Conservation (phyloP, 2,797 vertebrate species). For the Anguilla obscura region DNA sequence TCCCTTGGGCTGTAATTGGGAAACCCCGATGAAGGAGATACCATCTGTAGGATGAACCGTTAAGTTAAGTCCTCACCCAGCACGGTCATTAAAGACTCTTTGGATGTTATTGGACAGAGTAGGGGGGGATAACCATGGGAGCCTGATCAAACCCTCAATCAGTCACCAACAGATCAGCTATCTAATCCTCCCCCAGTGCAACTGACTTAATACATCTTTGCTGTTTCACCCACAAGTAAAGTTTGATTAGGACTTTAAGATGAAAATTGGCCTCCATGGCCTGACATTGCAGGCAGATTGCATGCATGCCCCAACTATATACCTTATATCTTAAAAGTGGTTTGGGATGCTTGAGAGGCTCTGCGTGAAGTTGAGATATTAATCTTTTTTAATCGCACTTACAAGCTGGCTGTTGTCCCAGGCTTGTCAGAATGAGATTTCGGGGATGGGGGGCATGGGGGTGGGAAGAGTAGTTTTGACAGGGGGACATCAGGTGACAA, state of each 20-base stretch:
- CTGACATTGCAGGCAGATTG: too few species aligned
- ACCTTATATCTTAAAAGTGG: background rate
- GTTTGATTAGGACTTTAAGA: background rate
- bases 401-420: background rate
- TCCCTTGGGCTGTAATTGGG: background rate
- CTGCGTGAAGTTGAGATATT: background rate
- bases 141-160: slow-evolving; percentile 8
- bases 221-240: background rate
- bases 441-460: background rate
- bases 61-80: background rate
- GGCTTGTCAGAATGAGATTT: background rate
- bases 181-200: background rate
- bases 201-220: background rate
- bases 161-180: background rate
- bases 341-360: background rate
- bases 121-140: slow-evolving; percentile 1
- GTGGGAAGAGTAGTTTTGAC: slow-evolving; percentile 15
- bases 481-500: slow-evolving; percentile 18
- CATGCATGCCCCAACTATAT: background rate
- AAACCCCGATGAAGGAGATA: background rate
- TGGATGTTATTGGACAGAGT: slow-evolving; percentile 4
- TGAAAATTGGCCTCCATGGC: background rate
- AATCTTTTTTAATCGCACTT: background rate
- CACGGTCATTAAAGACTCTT: background rate
- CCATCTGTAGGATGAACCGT: background rate